These are phyloP conservation scores for Ophioninae sp. DNA, from an alignment of 2,888 invertebrate genomes.

Conservation along the genomic window DNA sequence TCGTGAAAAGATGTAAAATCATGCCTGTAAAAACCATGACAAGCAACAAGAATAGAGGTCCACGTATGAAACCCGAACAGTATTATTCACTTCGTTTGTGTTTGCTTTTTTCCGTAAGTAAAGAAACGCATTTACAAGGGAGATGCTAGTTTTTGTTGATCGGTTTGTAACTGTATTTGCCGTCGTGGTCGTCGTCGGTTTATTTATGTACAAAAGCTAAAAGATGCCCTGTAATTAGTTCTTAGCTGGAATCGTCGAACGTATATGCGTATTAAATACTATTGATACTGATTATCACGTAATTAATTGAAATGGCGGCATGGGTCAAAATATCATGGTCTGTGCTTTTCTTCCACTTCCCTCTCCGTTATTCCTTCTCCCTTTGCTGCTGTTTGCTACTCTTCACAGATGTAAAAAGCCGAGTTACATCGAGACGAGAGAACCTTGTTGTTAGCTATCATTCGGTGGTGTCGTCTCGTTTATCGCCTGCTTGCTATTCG, in stretches of 20 bases:
- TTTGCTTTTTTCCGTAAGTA: conserved; percentile 62
- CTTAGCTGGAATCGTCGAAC: conserved; percentile 57
- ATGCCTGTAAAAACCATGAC: conserved; percentile 66
- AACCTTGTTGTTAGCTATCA: conserved; percentile 78
- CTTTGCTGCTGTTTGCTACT: conserved; percentile 15
- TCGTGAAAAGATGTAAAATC: conserved; percentile 53
- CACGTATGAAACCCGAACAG: conserved; percentile 36
- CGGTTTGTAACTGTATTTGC: conserved; percentile 68
- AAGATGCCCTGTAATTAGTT: conserved; percentile 61
- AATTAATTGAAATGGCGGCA: conserved; percentile 57
- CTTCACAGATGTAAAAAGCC: conserved; percentile 20
- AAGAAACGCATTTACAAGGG: conserved; percentile 33
- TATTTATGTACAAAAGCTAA: conserved; percentile 67
- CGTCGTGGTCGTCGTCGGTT: conserved; percentile 48
- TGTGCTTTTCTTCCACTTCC: conserved; percentile 19
- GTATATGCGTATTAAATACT: conserved; percentile 57
- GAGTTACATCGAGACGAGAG: conserved; percentile 51
- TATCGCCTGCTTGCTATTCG: conserved; percentile 68
- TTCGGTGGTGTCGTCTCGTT: conserved; percentile 73
- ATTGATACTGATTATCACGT: conserved; percentile 64
- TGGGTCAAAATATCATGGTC: conserved; percentile 55
- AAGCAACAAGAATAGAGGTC: conserved; percentile 65
- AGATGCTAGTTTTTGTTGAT: conserved; percentile 19
- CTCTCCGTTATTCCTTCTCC: conserved; percentile 3
- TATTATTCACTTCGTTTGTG: conserved; percentile 46